These are phyloP conservation scores for Heterodera filipjevi DNA, from an alignment of 2,888 invertebrate genomes.

Conservation along the genomic window DNA sequence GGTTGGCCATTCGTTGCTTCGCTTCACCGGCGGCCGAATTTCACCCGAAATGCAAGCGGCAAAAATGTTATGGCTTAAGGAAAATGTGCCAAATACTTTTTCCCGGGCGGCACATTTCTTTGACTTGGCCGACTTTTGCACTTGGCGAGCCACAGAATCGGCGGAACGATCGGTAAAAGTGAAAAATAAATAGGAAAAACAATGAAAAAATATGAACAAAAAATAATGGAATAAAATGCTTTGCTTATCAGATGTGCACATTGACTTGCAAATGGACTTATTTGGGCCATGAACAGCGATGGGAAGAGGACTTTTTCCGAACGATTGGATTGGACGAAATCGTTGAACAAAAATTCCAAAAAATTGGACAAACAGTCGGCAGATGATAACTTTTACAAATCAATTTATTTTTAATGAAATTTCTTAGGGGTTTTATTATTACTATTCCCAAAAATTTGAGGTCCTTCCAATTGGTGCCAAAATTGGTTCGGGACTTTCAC, in stretches of 20 bases:
- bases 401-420: too few relatives aligned
- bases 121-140: slow-evolving; percentile 12
- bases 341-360: background rate
- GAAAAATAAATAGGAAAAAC: background rate
- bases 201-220: background rate
- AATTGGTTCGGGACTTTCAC: background rate
- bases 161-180: background rate
- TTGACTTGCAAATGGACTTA: slow-evolving; percentile 2
- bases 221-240: too few relatives aligned
- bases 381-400: background rate
- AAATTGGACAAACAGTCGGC: background rate
- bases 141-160: background rate
- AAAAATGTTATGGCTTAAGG: slow-evolving; percentile 4
- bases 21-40: background rate
- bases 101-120: background rate
- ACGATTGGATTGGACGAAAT: background rate
- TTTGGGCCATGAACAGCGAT: background rate
- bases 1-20: background rate
- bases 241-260: background rate
- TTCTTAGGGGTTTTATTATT: too few relatives aligned
- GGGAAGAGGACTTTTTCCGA: background rate
- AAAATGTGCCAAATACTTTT: background rate
- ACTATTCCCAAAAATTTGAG: background rate
- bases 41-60: slow-evolving; percentile 1
- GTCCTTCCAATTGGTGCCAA: background rate